A percentile compares a stretch with the other conserved stretches of the same genome.
These are phyloP conservation scores for Leptinotarsa haldemani DNA, from an alignment of 2,888 invertebrate genomes.

Conservation along the genomic window DNA sequence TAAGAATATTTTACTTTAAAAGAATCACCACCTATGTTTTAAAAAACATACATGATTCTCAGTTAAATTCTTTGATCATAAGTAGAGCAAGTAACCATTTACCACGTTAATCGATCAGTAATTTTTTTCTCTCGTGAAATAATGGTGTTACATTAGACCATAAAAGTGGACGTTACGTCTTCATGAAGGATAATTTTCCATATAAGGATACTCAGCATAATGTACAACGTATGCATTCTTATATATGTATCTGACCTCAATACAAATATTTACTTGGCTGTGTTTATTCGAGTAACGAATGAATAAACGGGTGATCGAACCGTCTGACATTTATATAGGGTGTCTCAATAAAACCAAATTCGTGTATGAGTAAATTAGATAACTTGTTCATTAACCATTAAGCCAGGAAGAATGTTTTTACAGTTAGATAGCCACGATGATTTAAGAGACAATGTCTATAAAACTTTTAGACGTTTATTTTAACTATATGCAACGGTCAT, in stretches of 20 bases:
- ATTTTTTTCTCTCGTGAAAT: slow-evolving; percentile 20
- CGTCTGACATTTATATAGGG: slow-evolving; percentile 5
- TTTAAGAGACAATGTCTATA: too few relatives aligned
- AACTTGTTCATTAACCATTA: neutral
- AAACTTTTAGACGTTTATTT: too few relatives aligned
- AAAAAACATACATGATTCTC: neutral
- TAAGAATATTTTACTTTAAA: too few relatives aligned
- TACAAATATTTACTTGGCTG: slow-evolving; percentile 21
- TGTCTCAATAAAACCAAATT: neutral
- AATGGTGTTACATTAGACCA: slow-evolving; percentile 23
- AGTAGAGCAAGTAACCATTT: slow-evolving; percentile 9
- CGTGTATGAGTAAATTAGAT: neutral
- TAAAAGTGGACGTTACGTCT: slow-evolving; percentile 31
- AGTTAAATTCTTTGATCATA: neutral
- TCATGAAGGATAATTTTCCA: slow-evolving; percentile 32
- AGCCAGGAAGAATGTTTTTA: too few relatives aligned
- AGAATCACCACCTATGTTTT: neutral
- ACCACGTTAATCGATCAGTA: neutral
- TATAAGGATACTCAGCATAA: slow-evolving; percentile 31
- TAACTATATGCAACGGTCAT: too few relatives aligned
- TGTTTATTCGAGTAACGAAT: slow-evolving; percentile 18
- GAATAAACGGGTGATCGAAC: slow-evolving; percentile 7
- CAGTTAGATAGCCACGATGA: too few relatives aligned
- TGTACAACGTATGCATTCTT: slow-evolving; percentile 9
- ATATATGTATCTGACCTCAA: slow-evolving; percentile 19